Evolutionary conservation across 1,140 invertebrate species (phyloP), one percentile per base, ranked within the genome.

Genomic region (Lepeophtheirus salmonis): DNA sequence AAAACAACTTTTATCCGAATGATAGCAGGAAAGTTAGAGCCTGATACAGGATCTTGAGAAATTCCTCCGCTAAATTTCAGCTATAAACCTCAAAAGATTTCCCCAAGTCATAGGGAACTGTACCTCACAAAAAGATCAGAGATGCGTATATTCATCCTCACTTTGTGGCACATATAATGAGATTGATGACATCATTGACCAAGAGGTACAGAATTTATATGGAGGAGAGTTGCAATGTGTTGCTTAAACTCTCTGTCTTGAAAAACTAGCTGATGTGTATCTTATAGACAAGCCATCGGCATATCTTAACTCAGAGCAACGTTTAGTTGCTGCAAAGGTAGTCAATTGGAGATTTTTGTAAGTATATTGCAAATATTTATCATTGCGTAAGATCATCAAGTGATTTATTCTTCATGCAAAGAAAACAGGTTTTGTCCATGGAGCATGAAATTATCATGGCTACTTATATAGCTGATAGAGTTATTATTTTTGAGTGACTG

Each of bases 401-500:
- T 95, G 92, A 65, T 98, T 96, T 70, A 96, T 99, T 72, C 76
- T 99, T 41, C 95, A 99, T 69, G 89, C 95, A 0, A 99, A 99
- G 75, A 95, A 97, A 71, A 99, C 95, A 22, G 96, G 92, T 23
- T 99, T 99, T 73, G 84, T 99, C 23, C n/a, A 96, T 99, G 0
- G 96, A 99, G 79, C 96, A 99, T 81, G 96, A 99, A 79, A 98
- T 98, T 69, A 99, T 99, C 58, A 99, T 99, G 96, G 92, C 94
- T 1, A 98, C 96, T 0, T 99, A 99, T 74, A 76, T 99, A 48
- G 92, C 96, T 14, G 96, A 99, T 74, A 78, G 95, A 56, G 96
- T 99, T 0, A 96, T 99, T 66, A 94, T 98, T 18, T 97, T 99
- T 72, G 94, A 97, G 70, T 96, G 96, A 41, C 72, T 70, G 56